Conservation (phyloP, 1,140 invertebrate genomes). For the Lycorma delicatula region DNA sequence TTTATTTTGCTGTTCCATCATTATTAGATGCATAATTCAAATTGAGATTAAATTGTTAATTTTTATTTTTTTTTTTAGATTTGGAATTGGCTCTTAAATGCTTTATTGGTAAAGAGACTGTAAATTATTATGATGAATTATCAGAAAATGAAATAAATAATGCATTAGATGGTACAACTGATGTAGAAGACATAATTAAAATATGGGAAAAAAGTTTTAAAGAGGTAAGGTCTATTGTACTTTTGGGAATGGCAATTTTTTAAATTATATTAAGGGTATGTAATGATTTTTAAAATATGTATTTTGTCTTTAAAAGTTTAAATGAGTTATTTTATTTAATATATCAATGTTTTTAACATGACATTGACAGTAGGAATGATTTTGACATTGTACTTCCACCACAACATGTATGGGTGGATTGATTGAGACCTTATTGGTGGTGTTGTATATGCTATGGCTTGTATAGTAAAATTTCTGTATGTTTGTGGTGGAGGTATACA, state of each 20-base stretch:
- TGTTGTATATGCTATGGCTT: too few species aligned
- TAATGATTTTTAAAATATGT: slow-evolving; percentile 39
- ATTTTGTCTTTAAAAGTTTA: slow-evolving; percentile 2
- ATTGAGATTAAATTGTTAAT: too few species aligned
- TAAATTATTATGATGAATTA: slow-evolving; percentile 43
- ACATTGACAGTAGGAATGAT: neutral
- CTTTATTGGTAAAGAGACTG: slow-evolving; percentile 43
- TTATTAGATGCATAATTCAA: too few species aligned
- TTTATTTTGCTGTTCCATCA: too few species aligned
- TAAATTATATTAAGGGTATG: too few species aligned
- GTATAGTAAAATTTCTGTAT: too few species aligned
- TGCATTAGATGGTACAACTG: slow-evolving; percentile 44
- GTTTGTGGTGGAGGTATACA: too few species aligned
- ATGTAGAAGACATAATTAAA: slow-evolving; percentile 56
- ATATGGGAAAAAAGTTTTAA: slow-evolving; percentile 60
- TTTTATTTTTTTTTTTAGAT: slow-evolving; percentile 33
- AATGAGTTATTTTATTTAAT: neutral
- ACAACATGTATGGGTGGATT: too few species aligned
- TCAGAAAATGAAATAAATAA: slow-evolving; percentile 41
- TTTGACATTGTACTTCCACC: neutral
- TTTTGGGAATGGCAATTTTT: too few species aligned
- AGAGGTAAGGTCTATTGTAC: slow-evolving; percentile 47
- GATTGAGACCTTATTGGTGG: too few species aligned
- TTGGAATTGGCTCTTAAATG: slow-evolving; percentile 32
- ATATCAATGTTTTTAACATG: neutral